Evolutionary conservation across 37 sponge, comb jelly and placozoan genomes (phyloP), one percentile per base, ranked within the genome.

Genomic region (Crambe crambe): DNA sequence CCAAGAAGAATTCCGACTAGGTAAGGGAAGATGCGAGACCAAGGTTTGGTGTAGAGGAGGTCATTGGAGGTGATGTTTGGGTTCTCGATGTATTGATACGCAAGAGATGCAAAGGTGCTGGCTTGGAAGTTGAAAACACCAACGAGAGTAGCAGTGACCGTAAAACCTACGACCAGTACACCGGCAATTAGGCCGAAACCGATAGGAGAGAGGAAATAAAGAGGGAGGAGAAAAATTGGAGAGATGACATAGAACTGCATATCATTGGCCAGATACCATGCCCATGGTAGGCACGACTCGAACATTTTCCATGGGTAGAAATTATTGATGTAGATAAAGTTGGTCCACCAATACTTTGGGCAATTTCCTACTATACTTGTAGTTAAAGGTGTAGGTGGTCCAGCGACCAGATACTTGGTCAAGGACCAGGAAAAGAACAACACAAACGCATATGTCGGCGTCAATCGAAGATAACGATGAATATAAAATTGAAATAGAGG

Each of bases 201-300:
- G 20, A 86, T 3, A 4, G 90, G 85, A 22, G 81, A 77, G 10
- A 69, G 68, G 75, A 40, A 63, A 40, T 80, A 86, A 31, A 88
- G 58, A 0, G 87, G 89, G 15, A 88, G 41, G 30, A 96, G 35
- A 22, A 96, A 44, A 0, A 91, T n/a, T 32, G 97, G 97, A 85
- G 89, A 61, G 21, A 96, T 71, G 42, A 96, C 25, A 47, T 74
- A 90, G 72, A 96, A 92, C 76, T 96, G 94, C 89, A 93, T 94
- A 56, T 96, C 94, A 71, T 83, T 86, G 30, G 95, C 91, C 22
- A 96, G 79, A 41, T 96, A 96, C 94, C 91, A 96, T 0, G 84
- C 43, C 94, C 94, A 94, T 4, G 73, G 76, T 22, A 90, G 74
- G 78, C 97, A 96, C 43, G 84, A 37, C 12, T 83, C 78, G 0